Percentiles rank a stretch among this genome's conserved stretches.
Conservation (phyloP, 2,797 vertebrate species). For the Acipenser transmontanus region DNA sequence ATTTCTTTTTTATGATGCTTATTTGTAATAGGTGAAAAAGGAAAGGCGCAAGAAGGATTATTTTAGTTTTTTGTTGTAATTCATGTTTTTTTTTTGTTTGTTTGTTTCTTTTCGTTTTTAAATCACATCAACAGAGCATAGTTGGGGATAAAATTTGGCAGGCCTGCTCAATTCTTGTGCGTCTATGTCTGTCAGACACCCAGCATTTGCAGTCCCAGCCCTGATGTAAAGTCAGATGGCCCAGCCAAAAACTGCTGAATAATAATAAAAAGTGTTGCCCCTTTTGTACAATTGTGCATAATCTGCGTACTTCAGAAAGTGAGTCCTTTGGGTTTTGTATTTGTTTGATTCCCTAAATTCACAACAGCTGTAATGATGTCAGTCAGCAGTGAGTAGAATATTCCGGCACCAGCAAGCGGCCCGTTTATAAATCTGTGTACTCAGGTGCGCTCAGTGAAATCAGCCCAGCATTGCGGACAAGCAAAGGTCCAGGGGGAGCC, state of each 20-base stretch:
- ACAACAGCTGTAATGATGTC: conserved; percentile 67
- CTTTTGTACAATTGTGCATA: conserved; percentile 32
- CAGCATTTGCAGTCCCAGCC: conserved; percentile 10
- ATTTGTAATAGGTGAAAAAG: no score
- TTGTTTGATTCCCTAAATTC: conserved; percentile 47
- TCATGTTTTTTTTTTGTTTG: no score
- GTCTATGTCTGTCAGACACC: conserved; percentile 18
- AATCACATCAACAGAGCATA: conserved; percentile 2
- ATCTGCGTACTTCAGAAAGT: conserved; percentile 30
- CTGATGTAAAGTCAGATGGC: conserved; percentile 23
- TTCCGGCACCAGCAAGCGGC: conserved; percentile 49
- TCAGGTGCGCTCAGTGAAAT: conserved; percentile 68
- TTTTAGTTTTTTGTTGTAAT: no score
- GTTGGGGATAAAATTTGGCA: conserved; percentile 1
- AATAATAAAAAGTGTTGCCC: conserved; percentile 20
- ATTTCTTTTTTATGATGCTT: no score
- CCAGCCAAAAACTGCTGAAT: conserved; percentile 22
- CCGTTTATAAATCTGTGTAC: conserved; percentile 66
- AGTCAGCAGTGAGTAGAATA: conserved; percentile 53
- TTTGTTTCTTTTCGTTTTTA: no score
- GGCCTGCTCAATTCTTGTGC: conserved; percentile 4
- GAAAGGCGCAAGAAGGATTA: no score
- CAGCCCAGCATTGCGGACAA: conserved; percentile 48
- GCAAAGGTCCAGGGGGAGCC: conserved; percentile 43
- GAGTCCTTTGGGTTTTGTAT: conserved; percentile 5